A percentile compares a stretch with the other conserved stretches of the same genome.
These are phyloP conservation scores for Camponotus pennsylvanicus DNA, from an alignment of 1,140 invertebrate genomes.

Conservation along the genomic window DNA sequence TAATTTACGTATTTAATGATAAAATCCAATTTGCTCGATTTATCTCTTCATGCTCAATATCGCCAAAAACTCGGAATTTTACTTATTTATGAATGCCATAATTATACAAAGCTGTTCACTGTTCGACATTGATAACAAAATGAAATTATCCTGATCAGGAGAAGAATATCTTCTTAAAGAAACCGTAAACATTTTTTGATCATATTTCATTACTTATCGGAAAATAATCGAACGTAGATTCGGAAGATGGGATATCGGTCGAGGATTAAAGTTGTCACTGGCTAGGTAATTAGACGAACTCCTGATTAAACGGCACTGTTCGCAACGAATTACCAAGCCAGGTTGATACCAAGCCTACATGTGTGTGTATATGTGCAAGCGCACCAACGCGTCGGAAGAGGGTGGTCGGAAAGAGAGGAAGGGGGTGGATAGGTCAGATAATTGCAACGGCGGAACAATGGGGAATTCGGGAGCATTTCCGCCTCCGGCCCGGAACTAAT, in stretches of 20 bases:
- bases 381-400: conserved; percentile 33
- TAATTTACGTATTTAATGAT: neutral
- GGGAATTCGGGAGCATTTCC: conserved; percentile 52
- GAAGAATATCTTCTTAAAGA: neutral
- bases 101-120: neutral
- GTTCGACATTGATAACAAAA: neutral
- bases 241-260: neutral
- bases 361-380: neutral
- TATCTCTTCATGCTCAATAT: neutral
- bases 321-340: conserved; percentile 46
- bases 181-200: neutral
- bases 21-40: neutral
- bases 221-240: conserved; percentile 9
- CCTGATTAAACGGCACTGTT: conserved; percentile 50
- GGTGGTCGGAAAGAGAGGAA: conserved; percentile 52
- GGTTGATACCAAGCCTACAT: neutral
- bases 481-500: conserved; percentile 59
- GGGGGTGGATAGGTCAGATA: conserved; percentile 46
- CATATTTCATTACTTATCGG: conserved; percentile 2
- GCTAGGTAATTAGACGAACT: conserved; percentile 57
- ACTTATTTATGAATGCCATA: neutral
- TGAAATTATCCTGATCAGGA: neutral
- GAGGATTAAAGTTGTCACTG: conserved; percentile 2
- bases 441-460: conserved; percentile 57
- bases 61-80: neutral